Evolutionary conservation across 2,797 vertebrate species (phyloP), one percentile per base, ranked within the genome.

Genomic region (Hippocampus kuda): DNA sequence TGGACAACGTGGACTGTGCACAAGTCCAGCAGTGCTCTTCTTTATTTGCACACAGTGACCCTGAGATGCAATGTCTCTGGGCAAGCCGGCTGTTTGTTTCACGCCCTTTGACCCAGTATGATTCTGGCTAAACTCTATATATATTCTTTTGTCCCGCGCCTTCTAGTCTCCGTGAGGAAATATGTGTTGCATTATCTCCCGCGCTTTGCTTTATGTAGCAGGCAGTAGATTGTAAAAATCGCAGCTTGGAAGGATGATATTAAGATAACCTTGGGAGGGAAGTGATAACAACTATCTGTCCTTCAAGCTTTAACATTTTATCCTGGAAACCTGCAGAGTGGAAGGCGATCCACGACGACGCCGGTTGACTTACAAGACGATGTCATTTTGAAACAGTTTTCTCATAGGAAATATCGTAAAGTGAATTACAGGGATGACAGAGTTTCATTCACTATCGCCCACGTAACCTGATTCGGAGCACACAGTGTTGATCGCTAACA

Each of bases 181-280:
- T 65, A 65, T 65, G 49, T 46, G 24, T 48, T 65, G 63, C 44
- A 65, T 65, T 65, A 65, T 64, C 63, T 48, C n/a, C 44, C 63
- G 10, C 22, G 44, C 63, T 48, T 80, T 76, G 68, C 63, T 69
- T 72, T 69, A 63, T 77, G 71, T 75, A 74, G 71, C 63, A 69
- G 71, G 65, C 75, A 63, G 68, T 79, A 76, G 74, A 78, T 84
- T 76, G 67, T 81, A 82, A 84, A 82, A 82, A 71, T 81, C 74
- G 64, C 68, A 49, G 54, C 68, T 62, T 49, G 68, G 77, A 65
- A 75, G 75, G 73, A 78, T 76, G 79, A 84, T 87, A 79, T 86
- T 79, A 83, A 84, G 80, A 88, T 91, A 90, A 91, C 89, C 89
- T 91, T 90, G 88, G 75, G 82, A 83, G 72, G 75, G 76, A 77